Evolutionary conservation across 2,797 vertebrate species (phyloP).

Genomic region (Dryobates pubescens): DNA sequence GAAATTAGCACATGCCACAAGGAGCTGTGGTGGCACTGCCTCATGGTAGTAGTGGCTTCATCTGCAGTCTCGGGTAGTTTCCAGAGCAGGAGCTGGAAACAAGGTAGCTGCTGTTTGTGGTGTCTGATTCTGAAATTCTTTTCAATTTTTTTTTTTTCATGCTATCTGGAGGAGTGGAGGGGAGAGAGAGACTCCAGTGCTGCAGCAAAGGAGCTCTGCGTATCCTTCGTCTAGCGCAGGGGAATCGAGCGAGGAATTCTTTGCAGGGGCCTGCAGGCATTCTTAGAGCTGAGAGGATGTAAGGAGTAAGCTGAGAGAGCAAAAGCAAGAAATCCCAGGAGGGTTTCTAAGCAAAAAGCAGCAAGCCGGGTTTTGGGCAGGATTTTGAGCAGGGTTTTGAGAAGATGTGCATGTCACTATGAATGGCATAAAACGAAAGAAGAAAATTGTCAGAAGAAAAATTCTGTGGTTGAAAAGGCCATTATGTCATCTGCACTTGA

Average conservation of each 20-base stretch:
- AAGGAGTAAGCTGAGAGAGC: background rate
- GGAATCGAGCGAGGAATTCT: background rate
- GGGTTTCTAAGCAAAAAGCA: background rate
- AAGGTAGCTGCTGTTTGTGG: background rate
- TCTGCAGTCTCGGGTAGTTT: background rate
- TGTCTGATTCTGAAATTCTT: background rate
- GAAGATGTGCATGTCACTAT: background rate
- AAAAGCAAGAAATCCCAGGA: background rate
- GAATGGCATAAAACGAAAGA: background rate
- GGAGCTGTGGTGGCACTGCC: accelerated
- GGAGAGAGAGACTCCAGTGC: background rate
- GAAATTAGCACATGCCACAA: accelerated
- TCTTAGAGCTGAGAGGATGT: background rate
- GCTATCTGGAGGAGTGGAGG: background rate
- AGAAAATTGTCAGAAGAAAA: background rate
- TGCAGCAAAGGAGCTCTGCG: background rate
- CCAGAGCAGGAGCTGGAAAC: background rate
- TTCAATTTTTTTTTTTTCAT: background rate
- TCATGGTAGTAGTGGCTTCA: background rate
- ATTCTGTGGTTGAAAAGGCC: background rate
- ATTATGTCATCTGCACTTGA: background rate
- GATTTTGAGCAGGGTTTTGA: background rate
- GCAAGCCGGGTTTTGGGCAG: background rate
- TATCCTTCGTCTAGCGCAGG: background rate
- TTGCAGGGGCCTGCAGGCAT: background rate